Percentiles rank a stretch among this genome's conserved stretches.
Evolutionary conservation across 2,113 vertebrate species (phyloP).

Genomic region (Bos taurus): DNA sequence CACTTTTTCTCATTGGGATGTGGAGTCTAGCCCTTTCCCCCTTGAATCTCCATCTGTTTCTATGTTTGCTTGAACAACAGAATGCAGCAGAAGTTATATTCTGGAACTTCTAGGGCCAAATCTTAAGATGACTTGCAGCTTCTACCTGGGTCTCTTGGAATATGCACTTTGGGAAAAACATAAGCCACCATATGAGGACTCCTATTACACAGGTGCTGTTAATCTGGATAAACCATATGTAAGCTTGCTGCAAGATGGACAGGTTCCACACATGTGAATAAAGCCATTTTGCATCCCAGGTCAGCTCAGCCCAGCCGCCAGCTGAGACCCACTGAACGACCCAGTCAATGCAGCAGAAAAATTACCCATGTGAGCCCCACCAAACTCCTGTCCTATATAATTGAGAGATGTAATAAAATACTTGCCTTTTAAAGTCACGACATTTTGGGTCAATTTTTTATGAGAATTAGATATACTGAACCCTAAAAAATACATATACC

Average conservation of each 20-base stretch:
- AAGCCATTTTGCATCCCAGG: background rate
- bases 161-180: background rate
- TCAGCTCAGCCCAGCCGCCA: background rate
- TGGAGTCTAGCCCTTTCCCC: background rate
- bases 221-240: too few species aligned
- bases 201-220: background rate
- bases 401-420: background rate
- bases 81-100: background rate
- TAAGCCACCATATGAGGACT: background rate
- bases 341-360: background rate
- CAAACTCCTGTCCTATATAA: background rate
- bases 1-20: background rate
- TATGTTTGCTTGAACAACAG: background rate
- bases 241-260: rapidly evolving
- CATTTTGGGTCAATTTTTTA: background rate
- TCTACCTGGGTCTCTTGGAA: background rate
- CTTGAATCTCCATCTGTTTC: background rate
- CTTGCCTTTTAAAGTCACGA: background rate
- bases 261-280: background rate
- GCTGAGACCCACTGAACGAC: background rate
- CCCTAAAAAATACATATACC: background rate
- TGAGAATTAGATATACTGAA: background rate
- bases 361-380: background rate
- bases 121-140: background rate
- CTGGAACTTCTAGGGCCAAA: background rate